phyloP scores from a whole-genome alignment of 2,113 vertebrate species.

The Mesembrinibis cayennensis region DNA sequence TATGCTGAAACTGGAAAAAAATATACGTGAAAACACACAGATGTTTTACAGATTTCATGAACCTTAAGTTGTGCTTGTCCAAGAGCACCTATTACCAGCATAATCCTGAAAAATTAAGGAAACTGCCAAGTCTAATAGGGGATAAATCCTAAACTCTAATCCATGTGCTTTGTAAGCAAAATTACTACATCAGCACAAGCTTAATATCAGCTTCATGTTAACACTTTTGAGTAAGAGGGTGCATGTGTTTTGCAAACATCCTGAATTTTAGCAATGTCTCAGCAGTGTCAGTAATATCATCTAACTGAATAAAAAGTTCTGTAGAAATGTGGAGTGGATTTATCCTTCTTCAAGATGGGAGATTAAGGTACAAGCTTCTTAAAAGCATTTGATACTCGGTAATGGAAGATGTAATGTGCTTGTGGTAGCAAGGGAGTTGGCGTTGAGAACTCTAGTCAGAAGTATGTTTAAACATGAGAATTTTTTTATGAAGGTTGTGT shows the following conservation, averaged over 20 bases:
- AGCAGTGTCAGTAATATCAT: not conserved
- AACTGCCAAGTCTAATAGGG: not conserved
- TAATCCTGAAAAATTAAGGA: not conserved
- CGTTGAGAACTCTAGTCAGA: not conserved
- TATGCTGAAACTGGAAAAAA: not conserved
- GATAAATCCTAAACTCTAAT: not conserved
- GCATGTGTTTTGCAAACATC: not conserved
- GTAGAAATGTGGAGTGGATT: not conserved
- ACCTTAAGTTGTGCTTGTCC: not conserved
- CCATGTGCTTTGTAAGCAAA: not conserved
- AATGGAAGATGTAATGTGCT: not conserved
- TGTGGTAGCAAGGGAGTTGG: not conserved
- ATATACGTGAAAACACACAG: not conserved
- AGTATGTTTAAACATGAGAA: not conserved
- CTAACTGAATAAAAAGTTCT: not conserved
- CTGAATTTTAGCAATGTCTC: not conserved
- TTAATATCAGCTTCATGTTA: not conserved
- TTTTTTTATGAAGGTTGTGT: not conserved
- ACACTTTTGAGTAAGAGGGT: not conserved
- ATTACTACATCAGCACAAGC: not conserved
- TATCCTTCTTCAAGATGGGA: not conserved
- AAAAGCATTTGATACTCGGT: not conserved
- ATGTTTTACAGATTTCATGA: rapidly evolving
- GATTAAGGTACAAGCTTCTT: not conserved
- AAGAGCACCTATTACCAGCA: not conserved